Percentiles rank a stretch among this genome's conserved stretches.
Conservation (phyloP, 2,113 vertebrate species). For the Eptatretus burgeri region DNA sequence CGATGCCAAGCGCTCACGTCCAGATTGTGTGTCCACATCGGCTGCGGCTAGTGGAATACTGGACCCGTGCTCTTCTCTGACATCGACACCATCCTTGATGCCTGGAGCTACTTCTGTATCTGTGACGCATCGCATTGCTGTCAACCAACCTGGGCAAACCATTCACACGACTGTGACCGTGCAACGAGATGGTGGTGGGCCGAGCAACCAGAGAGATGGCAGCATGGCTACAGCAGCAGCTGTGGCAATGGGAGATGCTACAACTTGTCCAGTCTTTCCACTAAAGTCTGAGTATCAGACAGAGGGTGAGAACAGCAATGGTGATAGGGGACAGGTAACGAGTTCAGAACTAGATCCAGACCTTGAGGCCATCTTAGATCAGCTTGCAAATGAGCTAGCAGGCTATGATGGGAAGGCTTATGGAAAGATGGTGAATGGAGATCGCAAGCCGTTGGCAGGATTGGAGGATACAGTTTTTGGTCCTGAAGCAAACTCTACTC, state of each 20-base stretch:
- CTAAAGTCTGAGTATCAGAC: neutral
- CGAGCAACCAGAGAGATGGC: neutral
- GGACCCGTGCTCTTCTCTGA: neutral
- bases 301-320: neutral
- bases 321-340: neutral
- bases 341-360: neutral
- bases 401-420: too few relatives aligned
- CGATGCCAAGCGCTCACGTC: neutral
- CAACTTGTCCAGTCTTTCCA: neutral
- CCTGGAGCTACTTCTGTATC: neutral
- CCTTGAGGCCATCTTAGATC: neutral
- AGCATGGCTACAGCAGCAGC: neutral
- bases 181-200: neutral
- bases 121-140: neutral
- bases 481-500: too few relatives aligned
- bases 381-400: neutral
- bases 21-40: neutral
- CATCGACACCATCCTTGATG: neutral
- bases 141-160: neutral
- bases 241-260: neutral
- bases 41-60: neutral
- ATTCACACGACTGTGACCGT: constrained; percentile 1
- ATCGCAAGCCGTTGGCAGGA: too few relatives aligned
- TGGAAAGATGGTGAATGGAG: too few relatives aligned
- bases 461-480: too few relatives aligned